Percentiles rank a stretch among this genome's conserved stretches.
These are phyloP conservation scores for Pteruthius melanotis DNA, from an alignment of 2,113 vertebrate genomes.

Conservation along the genomic window DNA sequence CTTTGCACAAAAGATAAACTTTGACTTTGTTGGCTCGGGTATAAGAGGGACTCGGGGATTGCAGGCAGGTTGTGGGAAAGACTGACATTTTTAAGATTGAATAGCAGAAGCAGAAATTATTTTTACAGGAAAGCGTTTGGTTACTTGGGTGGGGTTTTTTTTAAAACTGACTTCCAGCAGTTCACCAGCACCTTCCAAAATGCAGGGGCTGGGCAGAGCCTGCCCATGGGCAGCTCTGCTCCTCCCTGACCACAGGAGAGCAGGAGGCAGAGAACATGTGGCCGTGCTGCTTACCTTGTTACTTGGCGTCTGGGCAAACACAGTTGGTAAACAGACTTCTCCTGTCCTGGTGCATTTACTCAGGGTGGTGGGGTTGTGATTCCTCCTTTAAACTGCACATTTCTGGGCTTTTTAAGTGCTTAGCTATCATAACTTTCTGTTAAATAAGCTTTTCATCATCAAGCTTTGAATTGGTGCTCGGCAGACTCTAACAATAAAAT, in stretches of 20 bases:
- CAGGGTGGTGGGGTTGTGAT: not conserved
- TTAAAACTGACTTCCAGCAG: not conserved
- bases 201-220: not conserved
- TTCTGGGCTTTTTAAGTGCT: not conserved
- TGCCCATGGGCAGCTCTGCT: not conserved
- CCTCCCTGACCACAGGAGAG: not conserved
- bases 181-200: not conserved
- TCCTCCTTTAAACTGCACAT: not conserved
- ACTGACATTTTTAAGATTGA: not conserved
- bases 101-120: not conserved
- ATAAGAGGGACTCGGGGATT: not conserved
- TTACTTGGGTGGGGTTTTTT: not conserved
- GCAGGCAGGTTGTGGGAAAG: not conserved
- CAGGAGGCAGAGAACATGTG: not conserved
- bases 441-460: not conserved
- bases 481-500: not conserved
- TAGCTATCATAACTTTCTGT: not conserved
- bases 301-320: not conserved
- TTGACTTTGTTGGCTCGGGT: not conserved
- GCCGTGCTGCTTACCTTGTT: not conserved
- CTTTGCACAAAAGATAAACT: not conserved
- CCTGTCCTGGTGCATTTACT: not conserved
- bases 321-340: not conserved
- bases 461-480: not conserved
- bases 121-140: not conserved